Evolutionary conservation across 2,888 invertebrate genomes (phyloP).

Genomic region (Mellilla xanthometata): DNA sequence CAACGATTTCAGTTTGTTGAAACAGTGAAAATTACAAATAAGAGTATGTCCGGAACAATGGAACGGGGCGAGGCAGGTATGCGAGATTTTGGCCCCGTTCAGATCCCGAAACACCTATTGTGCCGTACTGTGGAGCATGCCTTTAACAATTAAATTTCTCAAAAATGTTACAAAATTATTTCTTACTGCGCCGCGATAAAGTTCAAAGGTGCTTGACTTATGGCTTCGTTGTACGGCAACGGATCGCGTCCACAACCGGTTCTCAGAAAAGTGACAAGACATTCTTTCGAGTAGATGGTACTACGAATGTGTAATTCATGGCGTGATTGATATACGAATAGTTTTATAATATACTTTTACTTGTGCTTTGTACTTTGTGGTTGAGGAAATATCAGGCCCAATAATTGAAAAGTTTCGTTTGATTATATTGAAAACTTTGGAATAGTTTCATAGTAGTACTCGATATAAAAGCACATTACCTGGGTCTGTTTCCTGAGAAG

Average conservation of each 20-base stretch:
- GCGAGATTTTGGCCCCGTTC: conserved; percentile 48
- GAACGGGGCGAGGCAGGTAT: conserved; percentile 47
- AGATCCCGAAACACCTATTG: conserved; percentile 57
- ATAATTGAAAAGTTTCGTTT: too few species aligned
- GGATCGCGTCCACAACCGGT: conserved; percentile 60
- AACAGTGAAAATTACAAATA: conserved; percentile 51
- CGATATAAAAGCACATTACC: too few species aligned
- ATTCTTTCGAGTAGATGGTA: conserved; percentile 49
- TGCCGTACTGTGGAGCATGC: conserved; percentile 39
- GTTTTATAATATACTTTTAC: neutral
- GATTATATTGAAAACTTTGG: too few species aligned
- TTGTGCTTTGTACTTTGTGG: neutral
- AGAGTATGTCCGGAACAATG: conserved; percentile 51
- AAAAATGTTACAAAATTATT: conserved; percentile 8
- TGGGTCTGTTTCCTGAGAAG: too few species aligned
- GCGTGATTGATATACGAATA: conserved; percentile 19
- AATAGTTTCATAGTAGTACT: too few species aligned
- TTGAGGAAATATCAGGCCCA: too few species aligned
- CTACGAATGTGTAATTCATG: conserved; percentile 32
- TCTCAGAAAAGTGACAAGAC: conserved; percentile 67
- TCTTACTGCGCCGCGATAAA: conserved; percentile 31
- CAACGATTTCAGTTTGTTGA: conserved; percentile 36
- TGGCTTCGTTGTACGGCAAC: conserved; percentile 30
- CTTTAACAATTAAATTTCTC: conserved; percentile 7
- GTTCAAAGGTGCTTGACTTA: conserved; percentile 35